Evolutionary conservation across 1,140 invertebrate genomes (phyloP), one percentile per base, ranked within the genome.

Genomic region (Brachionus rubens): DNA sequence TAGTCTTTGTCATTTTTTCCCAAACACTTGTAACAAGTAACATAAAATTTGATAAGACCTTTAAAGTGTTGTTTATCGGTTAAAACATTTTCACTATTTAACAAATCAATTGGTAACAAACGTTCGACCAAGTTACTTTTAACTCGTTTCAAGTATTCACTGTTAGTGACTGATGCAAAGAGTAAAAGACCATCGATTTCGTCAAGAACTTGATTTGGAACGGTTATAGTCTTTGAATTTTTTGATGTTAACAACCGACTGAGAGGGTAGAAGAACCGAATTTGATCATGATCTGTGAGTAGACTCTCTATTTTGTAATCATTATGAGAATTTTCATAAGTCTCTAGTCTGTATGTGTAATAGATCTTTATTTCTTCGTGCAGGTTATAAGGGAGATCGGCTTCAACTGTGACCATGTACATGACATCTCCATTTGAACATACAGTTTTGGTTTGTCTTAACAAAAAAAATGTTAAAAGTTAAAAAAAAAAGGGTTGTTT

Each of bases 341-440:
- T 65, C 24, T 65, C 59, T 41, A 65, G 36, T 65, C 43, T 24
- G 24, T 65, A 65, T 10, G 43, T 43, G 43, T 65, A 65, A 65
- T 43, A 65, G 14, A 65, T 65, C 14, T 16, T 43, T 24, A 19
- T 12, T 65, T 65, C 16, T 2, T 43, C 36, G 7, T 65, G 19
- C 6, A 21, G 24, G 3, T 21, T 21, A 41, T 30, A 3, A n/a
- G 59, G 59, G 4, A 43, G n/a, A 12, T 65, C 36, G 7, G 16
- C 36, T 26, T 65, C 36, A 14, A 24, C 33, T 24, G 40, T 41
- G 21, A 65, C 30, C 41, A 43, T 41, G 6, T 65, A 43, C 16
- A 65, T 7, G 10, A 5, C 14, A 43, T 21, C 41, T 5, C 16
- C 9, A 7, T 65, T 41, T 43, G 59, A 65, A 43, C 16, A 14